A percentile compares a stretch with the other conserved stretches of the same genome.
phyloP scores from a whole-genome alignment of 1,140 invertebrate species.

The Drosophila parabipectinata region DNA sequence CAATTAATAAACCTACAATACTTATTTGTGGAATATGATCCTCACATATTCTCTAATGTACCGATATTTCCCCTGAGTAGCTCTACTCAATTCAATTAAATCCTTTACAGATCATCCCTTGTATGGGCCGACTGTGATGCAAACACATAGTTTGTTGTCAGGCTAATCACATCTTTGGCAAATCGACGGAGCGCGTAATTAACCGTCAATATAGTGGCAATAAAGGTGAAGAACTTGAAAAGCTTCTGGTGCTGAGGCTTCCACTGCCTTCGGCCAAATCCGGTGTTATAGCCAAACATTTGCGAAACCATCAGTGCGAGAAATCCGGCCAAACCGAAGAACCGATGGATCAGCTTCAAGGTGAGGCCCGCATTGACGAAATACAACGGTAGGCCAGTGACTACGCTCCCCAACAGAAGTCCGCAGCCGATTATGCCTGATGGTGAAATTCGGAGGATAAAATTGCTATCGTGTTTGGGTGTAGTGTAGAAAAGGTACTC shows the following conservation, averaged over 20 bases:
- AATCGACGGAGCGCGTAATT: conserved; percentile 67
- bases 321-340: conserved; percentile 62
- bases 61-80: conserved; percentile 10
- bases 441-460: conserved; percentile 15
- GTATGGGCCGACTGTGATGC: neutral
- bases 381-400: conserved; percentile 51
- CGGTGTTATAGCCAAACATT: conserved; percentile 76
- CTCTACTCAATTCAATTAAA: neutral
- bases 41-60: neutral
- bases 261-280: conserved; percentile 72
- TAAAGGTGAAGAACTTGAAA: conserved; percentile 70
- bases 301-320: conserved; percentile 69
- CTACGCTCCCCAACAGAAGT: conserved; percentile 51
- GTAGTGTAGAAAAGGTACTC: conserved; percentile 6
- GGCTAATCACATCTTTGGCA: conserved; percentile 29
- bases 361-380: conserved; percentile 32
- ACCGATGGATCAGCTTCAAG: conserved; percentile 60
- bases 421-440: conserved; percentile 63
- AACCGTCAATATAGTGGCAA: conserved; percentile 54
- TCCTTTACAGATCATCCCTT: conserved; percentile 26
- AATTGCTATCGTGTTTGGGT: conserved; percentile 25
- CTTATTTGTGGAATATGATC: conserved; percentile 10
- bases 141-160: conserved; percentile 1
- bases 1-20: conserved; percentile 18
- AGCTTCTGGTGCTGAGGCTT: conserved; percentile 55